phyloP scores from a whole-genome alignment of 2,888 invertebrate genomes.

The Alloscopus bannaensis region DNA sequence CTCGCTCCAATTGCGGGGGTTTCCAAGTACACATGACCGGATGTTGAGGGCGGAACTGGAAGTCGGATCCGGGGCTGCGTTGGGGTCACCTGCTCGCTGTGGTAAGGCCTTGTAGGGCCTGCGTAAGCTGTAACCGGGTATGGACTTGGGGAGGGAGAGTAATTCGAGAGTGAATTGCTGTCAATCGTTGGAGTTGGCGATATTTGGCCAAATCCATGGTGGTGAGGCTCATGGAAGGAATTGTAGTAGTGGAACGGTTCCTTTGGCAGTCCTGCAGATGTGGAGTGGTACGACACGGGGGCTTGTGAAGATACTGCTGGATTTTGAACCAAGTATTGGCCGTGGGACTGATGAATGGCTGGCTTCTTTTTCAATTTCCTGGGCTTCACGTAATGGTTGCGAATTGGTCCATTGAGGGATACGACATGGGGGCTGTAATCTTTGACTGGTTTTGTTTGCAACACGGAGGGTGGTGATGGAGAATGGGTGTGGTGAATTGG shows the following conservation, averaged over 20 bases:
- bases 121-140: constrained; percentile 30
- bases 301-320: constrained; percentile 17
- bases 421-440: constrained; percentile 16
- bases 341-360: constrained; percentile 38
- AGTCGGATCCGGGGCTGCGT: constrained; percentile 38
- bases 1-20: constrained; percentile 62
- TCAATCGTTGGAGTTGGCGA: constrained; percentile 24
- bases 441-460: constrained; percentile 41
- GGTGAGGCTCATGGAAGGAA: constrained; percentile 52
- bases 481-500: constrained; percentile 19
- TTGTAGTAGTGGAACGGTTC: constrained; percentile 65
- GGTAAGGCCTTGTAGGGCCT: constrained; percentile 13
- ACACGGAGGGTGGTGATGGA: constrained; percentile 3
- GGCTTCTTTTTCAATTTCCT: constrained; percentile 24
- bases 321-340: constrained; percentile 40
- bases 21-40: constrained; percentile 68
- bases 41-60: constrained; percentile 41
- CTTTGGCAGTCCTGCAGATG: constrained; percentile 23
- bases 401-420: constrained; percentile 17
- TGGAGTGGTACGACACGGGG: not conserved
- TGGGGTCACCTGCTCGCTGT: constrained; percentile 2
- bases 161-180: constrained; percentile 24
- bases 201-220: constrained; percentile 42
- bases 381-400: constrained; percentile 14
- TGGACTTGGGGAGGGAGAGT: constrained; percentile 40